Evolutionary conservation across 2,888 invertebrate species (phyloP), one percentile per base, ranked within the genome.

Genomic region (Drosophila imparisetae): DNA sequence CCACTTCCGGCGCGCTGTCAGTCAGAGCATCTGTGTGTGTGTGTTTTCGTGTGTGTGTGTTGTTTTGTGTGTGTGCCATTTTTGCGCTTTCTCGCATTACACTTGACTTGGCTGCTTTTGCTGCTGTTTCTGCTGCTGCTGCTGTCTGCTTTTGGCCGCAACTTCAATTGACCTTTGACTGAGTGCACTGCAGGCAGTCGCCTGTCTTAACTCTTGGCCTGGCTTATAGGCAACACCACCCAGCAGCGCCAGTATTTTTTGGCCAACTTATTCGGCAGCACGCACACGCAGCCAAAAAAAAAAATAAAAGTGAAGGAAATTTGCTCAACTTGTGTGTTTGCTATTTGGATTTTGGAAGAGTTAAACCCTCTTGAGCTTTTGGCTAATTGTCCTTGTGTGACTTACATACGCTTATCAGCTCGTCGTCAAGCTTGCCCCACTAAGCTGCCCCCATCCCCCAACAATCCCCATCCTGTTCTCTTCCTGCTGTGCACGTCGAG

Each of bases 331-430:
- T 79, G 71, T 68, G 57, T 57, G 57, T 57, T 72, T 70, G 72
- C 64, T 59, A 30, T 67, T 57, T 10, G 55, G 65, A 50, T 61
- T 72, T 73, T 40, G 27, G 34, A 79, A 78, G 80, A 83, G 82
- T 90, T 90, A 76, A 86, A 83, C 67, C 67, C 78, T 80, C 75
- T 88, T 78, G 84, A 89, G 90, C 85, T 83, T 82, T 75, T 80
- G 86, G 86, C 91, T 91, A 91, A 91, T 91, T 91, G 90, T 90
- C 77, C 83, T 86, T 91, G 80, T 91, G 89, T 91, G 91, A 89
- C 91, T 90, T 78, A 86, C 78, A 86, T 90, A 72, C 77, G 78
- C 80, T 78, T 81, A 86, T 83, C 67, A 58, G 79, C 71, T 62
- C 67, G 49, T 61, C 59, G 61, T 64, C 68, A 60, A 36, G 38